Percentiles rank a stretch among this genome's conserved stretches.
Evolutionary conservation across 2,888 invertebrate genomes (phyloP).

Genomic region (Chromoteleia sp.): DNA sequence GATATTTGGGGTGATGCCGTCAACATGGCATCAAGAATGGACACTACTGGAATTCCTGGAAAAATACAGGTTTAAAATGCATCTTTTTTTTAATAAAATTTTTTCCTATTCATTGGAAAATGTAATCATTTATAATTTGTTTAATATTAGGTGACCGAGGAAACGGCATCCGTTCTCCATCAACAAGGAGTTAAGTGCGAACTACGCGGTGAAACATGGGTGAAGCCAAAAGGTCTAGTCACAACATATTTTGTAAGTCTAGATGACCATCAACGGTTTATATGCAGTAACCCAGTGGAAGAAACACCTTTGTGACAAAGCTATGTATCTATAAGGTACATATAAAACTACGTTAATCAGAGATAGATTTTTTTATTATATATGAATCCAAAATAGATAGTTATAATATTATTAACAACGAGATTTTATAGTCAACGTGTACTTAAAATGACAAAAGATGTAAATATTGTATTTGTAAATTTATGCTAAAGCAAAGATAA

Average conservation of each 20-base stretch:
- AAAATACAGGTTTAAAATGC: slow-evolving; percentile 88
- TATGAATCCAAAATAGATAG: not conserved
- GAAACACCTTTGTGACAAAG: slow-evolving; percentile 7
- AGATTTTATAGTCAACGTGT: not conserved
- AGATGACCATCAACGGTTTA: slow-evolving; percentile 85
- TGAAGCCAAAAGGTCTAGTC: slow-evolving; percentile 90
- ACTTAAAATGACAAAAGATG: not conserved
- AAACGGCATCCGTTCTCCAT: slow-evolving; percentile 89
- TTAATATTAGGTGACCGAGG: slow-evolving; percentile 87
- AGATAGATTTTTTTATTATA: no score
- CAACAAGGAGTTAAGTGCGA: slow-evolving; percentile 89
- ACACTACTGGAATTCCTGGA: slow-evolving; percentile 93
- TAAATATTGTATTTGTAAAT: no score
- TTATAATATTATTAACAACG: not conserved
- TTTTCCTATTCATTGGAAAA: no score
- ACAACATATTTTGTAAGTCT: slow-evolving; percentile 91
- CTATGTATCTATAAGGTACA: not conserved
- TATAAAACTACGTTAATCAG: not conserved
- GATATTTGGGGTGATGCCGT: slow-evolving; percentile 99
- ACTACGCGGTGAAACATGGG: slow-evolving; percentile 89
- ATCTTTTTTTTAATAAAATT: slow-evolving; percentile 11
- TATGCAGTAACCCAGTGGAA: slow-evolving; percentile 22
- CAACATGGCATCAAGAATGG: slow-evolving; percentile 98
- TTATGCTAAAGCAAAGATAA: no score
- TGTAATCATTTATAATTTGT: slow-evolving; percentile 2